phyloP scores from a whole-genome alignment of 1,140 invertebrate species.

The Bombus consobrinus region DNA sequence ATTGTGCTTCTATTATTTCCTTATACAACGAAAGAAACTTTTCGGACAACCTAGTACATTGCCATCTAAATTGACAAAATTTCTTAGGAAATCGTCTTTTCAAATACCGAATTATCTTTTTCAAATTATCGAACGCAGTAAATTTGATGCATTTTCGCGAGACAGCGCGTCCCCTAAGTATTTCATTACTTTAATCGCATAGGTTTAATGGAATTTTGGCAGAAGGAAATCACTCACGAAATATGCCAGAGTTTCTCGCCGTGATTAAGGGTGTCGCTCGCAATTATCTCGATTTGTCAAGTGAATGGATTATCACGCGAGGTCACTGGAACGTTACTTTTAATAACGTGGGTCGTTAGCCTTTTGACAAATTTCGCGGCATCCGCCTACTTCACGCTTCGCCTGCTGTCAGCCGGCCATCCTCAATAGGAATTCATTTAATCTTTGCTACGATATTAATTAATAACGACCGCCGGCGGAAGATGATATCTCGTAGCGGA shows the following conservation, averaged over 20 bases:
- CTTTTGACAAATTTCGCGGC: slow-evolving; percentile 81
- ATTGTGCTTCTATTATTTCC: too few species aligned
- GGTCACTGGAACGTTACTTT: slow-evolving; percentile 81
- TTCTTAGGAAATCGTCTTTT: neutral
- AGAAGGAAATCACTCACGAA: slow-evolving; percentile 10
- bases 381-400: slow-evolving; percentile 73
- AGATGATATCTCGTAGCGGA: slow-evolving; percentile 43
- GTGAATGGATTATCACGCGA: slow-evolving; percentile 74
- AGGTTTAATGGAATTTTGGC: slow-evolving; percentile 24
- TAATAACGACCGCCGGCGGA: slow-evolving; percentile 57
- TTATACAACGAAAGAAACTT: too few species aligned
- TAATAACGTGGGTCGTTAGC: slow-evolving; percentile 82
- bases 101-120: neutral
- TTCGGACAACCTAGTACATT: too few species aligned
- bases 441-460: slow-evolving; percentile 72
- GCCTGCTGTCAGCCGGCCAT: slow-evolving; percentile 50
- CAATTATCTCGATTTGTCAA: slow-evolving; percentile 80
- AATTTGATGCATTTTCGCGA: neutral
- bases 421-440: slow-evolving; percentile 74
- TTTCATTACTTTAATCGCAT: slow-evolving; percentile 7
- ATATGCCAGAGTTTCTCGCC: neutral
- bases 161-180: neutral
- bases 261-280: slow-evolving; percentile 64
- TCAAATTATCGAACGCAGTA: neutral
- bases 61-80: neutral